A percentile compares a stretch with the other conserved stretches of the same genome.
phyloP scores from a whole-genome alignment of 2,113 vertebrate genomes.

The Himantopus leucocephalus region DNA sequence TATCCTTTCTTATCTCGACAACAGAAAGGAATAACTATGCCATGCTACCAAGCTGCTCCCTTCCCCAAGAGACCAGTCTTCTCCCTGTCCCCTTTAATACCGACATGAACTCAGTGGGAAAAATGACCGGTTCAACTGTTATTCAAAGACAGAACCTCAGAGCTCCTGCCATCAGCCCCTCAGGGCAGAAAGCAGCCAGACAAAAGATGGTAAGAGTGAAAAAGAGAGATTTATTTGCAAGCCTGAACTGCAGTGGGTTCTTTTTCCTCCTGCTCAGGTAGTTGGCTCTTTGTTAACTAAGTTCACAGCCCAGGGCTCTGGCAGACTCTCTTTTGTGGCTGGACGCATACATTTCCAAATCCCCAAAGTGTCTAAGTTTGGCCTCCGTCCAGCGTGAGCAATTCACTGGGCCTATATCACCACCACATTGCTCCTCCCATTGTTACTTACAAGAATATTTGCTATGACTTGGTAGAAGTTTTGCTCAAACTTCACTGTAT shows the following conservation, averaged over 20 bases:
- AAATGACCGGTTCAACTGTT: neutral
- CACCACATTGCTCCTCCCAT: neutral
- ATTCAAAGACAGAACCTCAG: neutral
- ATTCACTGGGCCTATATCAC: fast-evolving
- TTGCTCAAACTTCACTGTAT: neutral
- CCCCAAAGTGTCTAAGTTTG: neutral
- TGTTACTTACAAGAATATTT: neutral
- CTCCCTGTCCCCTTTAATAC: neutral
- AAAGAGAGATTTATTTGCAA: neutral
- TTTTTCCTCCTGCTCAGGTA: neutral
- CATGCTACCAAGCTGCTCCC: neutral
- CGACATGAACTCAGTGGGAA: neutral
- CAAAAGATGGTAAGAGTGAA: neutral
- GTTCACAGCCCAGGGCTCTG: neutral
- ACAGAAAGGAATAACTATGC: neutral
- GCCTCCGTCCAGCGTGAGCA: neutral
- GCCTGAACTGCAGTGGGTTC: neutral
- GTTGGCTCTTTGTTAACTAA: neutral
- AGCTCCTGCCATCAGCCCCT: neutral
- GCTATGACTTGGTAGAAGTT: neutral
- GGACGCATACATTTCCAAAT: neutral
- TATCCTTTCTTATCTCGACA: neutral
- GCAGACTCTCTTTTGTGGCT: neutral
- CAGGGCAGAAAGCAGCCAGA: neutral
- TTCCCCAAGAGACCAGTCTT: neutral